Evolutionary conservation across 2,888 invertebrate species (phyloP), one percentile per base, ranked within the genome.

Genomic region (Deilephila elpenor): DNA sequence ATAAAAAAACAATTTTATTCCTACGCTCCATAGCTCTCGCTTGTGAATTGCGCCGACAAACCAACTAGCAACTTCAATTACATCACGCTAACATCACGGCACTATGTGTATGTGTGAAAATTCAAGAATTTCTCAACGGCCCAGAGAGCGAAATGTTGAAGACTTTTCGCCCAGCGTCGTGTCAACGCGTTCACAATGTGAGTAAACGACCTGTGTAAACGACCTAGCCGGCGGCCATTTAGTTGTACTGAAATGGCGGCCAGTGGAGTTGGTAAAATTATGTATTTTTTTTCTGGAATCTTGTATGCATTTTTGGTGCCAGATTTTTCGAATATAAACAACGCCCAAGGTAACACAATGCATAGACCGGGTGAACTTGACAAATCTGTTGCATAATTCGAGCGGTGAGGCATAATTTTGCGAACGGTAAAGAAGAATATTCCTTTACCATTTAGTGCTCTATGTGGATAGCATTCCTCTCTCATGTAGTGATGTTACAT

Each of bases 91-190:
- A 76, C 77, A 77, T 78, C 76, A 77, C 78, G 59, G 74, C 79
- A 75, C 78, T 75, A 79, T 77, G 81, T 81, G 78, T 79, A 78
- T 79, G 79, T 81, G 82, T 77, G 74, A 74, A 77, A 75, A 82
- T 79, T 78, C 44, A 20, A 64, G 64, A 64, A 64, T 64, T 64
- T 64, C 44, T 64, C 64, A 64, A 64, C 64, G 44, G 37, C 20
- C 3, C 32, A 37, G 34, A 11, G 56, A 37, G 44, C 8, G 44
- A 64, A 37, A 37, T 64, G 37, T n/a, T 8, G 37, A 11, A 20
- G 64, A 44, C 64, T 44, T 64, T 64, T 64, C 64, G 37, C 37
- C 64, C 44, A 8, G 11, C 3, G n/a, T 20, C 20, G 14, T 64
- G 64, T 20, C 64, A 34, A 62, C 37, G 32, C 32, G 34, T 34